phyloP scores from a whole-genome alignment of 2,797 vertebrate genomes.

The Menidia menidia region DNA sequence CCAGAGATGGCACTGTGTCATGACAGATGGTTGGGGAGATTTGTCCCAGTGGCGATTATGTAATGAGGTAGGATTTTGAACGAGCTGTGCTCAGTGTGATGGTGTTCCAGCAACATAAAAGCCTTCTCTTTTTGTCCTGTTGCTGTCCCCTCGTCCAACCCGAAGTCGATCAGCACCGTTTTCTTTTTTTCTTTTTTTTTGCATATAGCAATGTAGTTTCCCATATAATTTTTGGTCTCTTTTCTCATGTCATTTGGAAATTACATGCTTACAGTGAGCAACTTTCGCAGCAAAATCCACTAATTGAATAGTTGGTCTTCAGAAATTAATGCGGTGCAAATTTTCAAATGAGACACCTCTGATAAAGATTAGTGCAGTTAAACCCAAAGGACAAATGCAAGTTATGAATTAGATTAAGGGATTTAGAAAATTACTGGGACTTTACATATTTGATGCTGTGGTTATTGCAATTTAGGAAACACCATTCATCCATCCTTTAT shows the following conservation, averaged over 20 bases:
- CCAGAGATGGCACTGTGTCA: constrained; percentile 41
- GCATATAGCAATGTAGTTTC: background rate
- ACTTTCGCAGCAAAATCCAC: background rate
- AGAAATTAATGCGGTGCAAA: background rate
- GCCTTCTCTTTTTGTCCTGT: constrained; percentile 4
- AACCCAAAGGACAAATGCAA: background rate
- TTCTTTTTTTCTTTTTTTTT: background rate
- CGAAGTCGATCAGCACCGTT: background rate
- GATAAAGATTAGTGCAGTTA: background rate
- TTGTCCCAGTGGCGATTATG: constrained; percentile 53
- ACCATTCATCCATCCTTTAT: too few species aligned
- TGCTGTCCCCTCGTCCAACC: background rate
- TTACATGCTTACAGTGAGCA: background rate
- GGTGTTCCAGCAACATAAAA: constrained; percentile 22
- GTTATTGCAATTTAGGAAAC: background rate
- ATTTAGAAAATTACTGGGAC: background rate
- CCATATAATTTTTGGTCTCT: background rate
- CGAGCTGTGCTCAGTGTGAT: constrained; percentile 31
- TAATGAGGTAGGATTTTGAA: constrained; percentile 56
- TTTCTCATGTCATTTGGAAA: background rate
- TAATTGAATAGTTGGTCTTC: background rate
- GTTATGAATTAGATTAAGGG: background rate
- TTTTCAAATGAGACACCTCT: background rate
- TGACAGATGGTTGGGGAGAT: constrained; percentile 69
- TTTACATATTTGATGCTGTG: background rate